Percentiles rank a stretch among this genome's conserved stretches.
Conservation (phyloP, 2,888 invertebrate genomes). For the Lasioglossum malachurum region DNA sequence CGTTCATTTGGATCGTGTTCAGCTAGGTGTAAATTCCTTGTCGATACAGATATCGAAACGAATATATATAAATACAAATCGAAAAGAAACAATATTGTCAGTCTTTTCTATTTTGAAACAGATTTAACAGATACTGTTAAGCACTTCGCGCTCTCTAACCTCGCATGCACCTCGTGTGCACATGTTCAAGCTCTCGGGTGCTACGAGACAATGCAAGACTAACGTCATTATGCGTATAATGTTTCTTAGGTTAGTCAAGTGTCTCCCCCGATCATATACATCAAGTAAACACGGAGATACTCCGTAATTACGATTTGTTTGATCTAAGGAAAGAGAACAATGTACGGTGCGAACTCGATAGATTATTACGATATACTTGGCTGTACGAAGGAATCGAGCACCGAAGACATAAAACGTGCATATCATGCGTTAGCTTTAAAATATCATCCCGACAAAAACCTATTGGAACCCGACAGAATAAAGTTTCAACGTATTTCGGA, state of each 20-base stretch:
- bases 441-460: constrained; percentile 88
- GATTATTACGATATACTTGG: constrained; percentile 87
- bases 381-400: constrained; percentile 86
- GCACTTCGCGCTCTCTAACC: background rate
- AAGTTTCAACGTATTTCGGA: constrained; percentile 87
- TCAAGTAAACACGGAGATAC: background rate
- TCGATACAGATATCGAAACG: background rate
- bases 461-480: constrained; percentile 72
- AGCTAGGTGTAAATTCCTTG: background rate
- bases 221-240: background rate
- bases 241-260: background rate
- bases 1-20: background rate
- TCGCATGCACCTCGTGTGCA: background rate
- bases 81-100: background rate
- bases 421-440: constrained; percentile 87
- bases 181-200: background rate
- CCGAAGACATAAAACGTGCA: constrained; percentile 87
- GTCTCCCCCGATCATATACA: background rate
- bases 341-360: constrained; percentile 27
- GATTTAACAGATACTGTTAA: background rate
- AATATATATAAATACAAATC: background rate
- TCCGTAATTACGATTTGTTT: background rate
- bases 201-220: background rate
- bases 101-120: background rate
- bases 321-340: background rate